Base-by-base conservation (phyloP, 2,888 invertebrate species). In the Trichogramma evanescens region DNA sequence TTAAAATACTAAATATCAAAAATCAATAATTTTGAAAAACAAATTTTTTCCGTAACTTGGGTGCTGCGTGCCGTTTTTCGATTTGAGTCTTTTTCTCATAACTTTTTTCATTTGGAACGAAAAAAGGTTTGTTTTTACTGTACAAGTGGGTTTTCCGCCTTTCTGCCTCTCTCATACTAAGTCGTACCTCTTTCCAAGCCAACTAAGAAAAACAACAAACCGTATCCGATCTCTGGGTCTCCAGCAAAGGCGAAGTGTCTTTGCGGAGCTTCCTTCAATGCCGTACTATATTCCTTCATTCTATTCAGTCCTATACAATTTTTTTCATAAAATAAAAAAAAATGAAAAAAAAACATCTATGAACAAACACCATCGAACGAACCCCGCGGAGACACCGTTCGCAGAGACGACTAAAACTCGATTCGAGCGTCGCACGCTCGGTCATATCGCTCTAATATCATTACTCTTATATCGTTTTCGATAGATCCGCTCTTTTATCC, bases 91-190 rank as follows among this genome's bases (percentile, higher is more conserved):
- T 54, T 57, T 56, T 48, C 54, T 58, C 6, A 38, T 50, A 9
- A 5, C 44, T 56, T 58, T 50, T 61, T 50, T 61, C 13, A 38
- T 50, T 53, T 53, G 50, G 44, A 58, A 56, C 43, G 59, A 63
- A 66, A 62, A 61, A 67, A 55, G 55, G 59, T 67, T 65, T 63
- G 64, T 58, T 54, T 66, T 67, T 65, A 70, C 71, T 74, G 71
- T 71, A 73, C 72, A 72, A 74, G 71, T 70, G 69, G 70, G 69
- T 70, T 68, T 70, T 65, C 64, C 64, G 63, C 63, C 67, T 64
- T 67, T 66, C 61, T 44, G 45, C 42, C 53, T 48, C 59, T 50
- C 63, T 54, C 64, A 9, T 62, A 40, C 40, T 54, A 6, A 50
- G 6, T 50, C 50, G 41, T 48, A 50, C 43, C 57, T 49, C 50